These are phyloP conservation scores for Laticauda laticaudata DNA, from an alignment of 2,113 vertebrate genomes.

Conservation along the genomic window DNA sequence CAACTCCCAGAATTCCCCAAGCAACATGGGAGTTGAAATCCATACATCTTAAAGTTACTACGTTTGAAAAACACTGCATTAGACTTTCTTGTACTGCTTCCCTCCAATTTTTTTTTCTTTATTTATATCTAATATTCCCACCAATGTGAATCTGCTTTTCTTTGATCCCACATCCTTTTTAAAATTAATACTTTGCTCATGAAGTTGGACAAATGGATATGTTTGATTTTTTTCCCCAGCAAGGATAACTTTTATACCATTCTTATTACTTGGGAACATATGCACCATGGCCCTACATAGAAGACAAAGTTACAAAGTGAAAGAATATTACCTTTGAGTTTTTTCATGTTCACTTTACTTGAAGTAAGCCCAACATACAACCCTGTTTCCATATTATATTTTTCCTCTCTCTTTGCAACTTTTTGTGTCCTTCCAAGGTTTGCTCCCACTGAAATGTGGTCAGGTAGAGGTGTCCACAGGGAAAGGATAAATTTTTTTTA, in stretches of 20 bases:
- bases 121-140: neutral
- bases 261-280: neutral
- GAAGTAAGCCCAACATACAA: neutral
- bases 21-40: neutral
- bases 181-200: neutral
- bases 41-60: neutral
- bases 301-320: neutral
- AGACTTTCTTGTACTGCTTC: constrained; percentile 1
- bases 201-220: neutral
- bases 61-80: neutral
- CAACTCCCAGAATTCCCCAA: neutral
- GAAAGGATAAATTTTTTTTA: neutral
- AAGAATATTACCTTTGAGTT: neutral
- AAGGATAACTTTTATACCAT: constrained; percentile 24
- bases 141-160: neutral
- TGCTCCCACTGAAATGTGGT: neutral
- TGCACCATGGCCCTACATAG: neutral
- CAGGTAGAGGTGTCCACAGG: neutral
- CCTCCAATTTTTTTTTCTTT: neutral
- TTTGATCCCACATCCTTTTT: constrained; percentile 8
- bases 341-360: neutral
- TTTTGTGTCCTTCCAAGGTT: neutral
- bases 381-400: neutral
- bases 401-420: neutral
- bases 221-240: neutral